Conservation (phyloP, 2,797 vertebrate species). For the Myotis planiceps region DNA sequence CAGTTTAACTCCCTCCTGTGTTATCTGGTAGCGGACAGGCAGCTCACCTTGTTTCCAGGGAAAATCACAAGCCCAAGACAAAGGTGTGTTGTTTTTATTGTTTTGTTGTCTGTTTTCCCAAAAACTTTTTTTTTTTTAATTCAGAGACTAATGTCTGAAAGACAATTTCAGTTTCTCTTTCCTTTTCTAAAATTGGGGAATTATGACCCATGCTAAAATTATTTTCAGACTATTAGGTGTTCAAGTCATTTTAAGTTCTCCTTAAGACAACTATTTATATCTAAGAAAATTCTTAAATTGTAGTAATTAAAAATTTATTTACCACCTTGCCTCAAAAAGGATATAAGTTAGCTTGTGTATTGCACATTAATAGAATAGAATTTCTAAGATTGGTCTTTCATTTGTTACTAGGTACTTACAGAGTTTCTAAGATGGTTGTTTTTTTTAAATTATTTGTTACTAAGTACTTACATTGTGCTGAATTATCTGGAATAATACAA, state of each 20-base stretch:
- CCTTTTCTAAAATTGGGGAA: constrained; percentile 54
- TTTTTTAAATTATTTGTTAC: background rate
- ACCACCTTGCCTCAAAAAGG: constrained; percentile 25
- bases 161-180: constrained; percentile 70
- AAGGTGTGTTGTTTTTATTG: constrained; percentile 32
- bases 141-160: constrained; percentile 40
- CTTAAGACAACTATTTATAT: background rate
- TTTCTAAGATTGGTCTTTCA: constrained; percentile 11
- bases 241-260: background rate
- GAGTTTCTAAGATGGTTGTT: constrained; percentile 14
- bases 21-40: background rate
- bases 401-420: constrained; percentile 19
- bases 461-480: constrained; percentile 16
- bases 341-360: constrained; percentile 7
- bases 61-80: background rate
- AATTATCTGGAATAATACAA: constrained; percentile 21
- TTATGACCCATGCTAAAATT: constrained; percentile 41
- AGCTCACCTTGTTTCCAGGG: constrained; percentile 1
- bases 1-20: background rate
- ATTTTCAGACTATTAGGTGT: constrained; percentile 24
- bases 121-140: background rate
- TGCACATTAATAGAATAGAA: constrained; percentile 6
- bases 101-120: constrained; percentile 15
- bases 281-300: constrained; percentile 35
- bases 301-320: constrained; percentile 39